A percentile compares a stretch with the other conserved stretches of the same genome.
These are phyloP conservation scores for Ovibos moschatus DNA, from an alignment of 2,113 vertebrate genomes.

Conservation along the genomic window DNA sequence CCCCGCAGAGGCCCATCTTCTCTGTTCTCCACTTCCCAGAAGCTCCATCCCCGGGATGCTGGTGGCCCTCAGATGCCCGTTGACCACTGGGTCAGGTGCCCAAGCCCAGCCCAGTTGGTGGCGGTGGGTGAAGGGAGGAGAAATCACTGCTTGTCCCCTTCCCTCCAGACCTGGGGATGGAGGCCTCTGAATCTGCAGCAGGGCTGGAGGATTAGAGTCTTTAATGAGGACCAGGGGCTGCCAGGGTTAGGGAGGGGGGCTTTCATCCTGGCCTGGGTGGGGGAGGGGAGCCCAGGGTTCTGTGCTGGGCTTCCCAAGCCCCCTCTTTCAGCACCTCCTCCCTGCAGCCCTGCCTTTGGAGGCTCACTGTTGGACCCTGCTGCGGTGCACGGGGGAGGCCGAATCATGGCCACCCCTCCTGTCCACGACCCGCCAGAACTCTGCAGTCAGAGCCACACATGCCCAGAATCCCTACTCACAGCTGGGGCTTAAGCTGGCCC, in stretches of 20 bases:
- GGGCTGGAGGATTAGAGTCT: slow-evolving; percentile 36
- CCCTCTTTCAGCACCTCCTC: not conserved
- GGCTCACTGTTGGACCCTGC: not conserved
- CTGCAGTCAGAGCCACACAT: not conserved
- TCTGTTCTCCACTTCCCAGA: slow-evolving; percentile 44
- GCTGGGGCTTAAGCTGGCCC: not conserved
- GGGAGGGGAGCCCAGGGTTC: not conserved
- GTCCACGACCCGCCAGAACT: not conserved
- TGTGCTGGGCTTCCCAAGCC: not conserved
- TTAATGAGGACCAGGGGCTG: slow-evolving; percentile 26
- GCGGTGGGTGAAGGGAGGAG: not conserved
- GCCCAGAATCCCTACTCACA: not conserved
- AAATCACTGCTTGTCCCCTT: not conserved
- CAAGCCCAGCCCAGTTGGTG: not conserved
- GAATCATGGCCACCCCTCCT: not conserved
- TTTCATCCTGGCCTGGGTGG: not conserved
- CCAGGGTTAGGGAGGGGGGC: not conserved
- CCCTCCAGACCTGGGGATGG: not conserved
- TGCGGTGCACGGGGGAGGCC: not conserved
- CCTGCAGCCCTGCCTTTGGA: not conserved
- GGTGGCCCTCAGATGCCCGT: not conserved
- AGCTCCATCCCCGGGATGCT: not conserved
- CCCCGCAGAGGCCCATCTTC: not conserved
- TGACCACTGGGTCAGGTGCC: not conserved
- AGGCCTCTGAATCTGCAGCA: not conserved